Percentiles rank a stretch among this genome's conserved stretches.
phyloP scores from a whole-genome alignment of 2,888 invertebrate genomes.

The Nymphalis urticae region DNA sequence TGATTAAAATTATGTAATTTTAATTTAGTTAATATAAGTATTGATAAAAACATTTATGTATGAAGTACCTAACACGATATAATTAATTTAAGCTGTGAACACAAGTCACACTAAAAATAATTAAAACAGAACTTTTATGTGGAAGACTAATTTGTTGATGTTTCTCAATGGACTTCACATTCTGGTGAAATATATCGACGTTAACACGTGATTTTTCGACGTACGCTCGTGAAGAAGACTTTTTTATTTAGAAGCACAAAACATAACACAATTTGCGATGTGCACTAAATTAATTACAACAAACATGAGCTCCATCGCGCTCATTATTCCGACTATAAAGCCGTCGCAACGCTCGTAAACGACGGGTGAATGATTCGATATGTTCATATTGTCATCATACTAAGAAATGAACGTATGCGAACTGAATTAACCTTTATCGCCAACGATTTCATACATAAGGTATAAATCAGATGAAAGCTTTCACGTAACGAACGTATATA shows the following conservation, averaged over 20 bases:
- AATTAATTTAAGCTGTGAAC: too few relatives aligned
- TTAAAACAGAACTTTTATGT: neutral
- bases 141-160: neutral
- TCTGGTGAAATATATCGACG: neutral
- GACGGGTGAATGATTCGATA: constrained; percentile 68
- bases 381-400: constrained; percentile 62
- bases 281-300: constrained; percentile 50
- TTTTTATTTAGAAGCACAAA: constrained; percentile 28
- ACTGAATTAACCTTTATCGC: constrained; percentile 67
- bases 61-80: too few relatives aligned
- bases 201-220: neutral
- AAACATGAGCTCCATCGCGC: constrained; percentile 42
- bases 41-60: too few relatives aligned
- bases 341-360: constrained; percentile 58
- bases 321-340: constrained; percentile 59
- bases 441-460: constrained; percentile 42
- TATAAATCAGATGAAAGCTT: constrained; percentile 24
- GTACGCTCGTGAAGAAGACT: constrained; percentile 1
- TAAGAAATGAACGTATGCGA: constrained; percentile 59
- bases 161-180: neutral
- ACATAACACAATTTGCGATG: constrained; percentile 30
- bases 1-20: too few relatives aligned
- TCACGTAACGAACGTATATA: too few relatives aligned
- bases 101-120: too few relatives aligned
- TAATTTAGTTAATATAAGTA: too few relatives aligned